Percentiles rank a stretch among this genome's conserved stretches.
Conservation (phyloP, 2,797 vertebrate species). For the Hypotaenidia okinawae region DNA sequence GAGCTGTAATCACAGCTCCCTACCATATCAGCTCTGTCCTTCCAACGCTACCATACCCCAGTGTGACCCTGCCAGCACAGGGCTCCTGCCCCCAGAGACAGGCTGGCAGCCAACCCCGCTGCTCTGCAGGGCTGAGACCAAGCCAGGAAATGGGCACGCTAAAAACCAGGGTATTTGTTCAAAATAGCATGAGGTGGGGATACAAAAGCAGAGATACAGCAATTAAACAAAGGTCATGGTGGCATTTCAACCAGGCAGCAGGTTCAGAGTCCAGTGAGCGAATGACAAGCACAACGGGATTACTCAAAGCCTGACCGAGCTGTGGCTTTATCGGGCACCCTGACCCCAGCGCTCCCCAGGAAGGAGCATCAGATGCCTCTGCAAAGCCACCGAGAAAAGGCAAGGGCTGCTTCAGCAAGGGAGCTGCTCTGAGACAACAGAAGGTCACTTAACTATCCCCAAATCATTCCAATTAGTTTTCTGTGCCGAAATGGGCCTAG, state of each 20-base stretch:
- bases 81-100: background rate
- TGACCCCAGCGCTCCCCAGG: accelerated
- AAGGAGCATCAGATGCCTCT: accelerated
- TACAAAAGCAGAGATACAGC: background rate
- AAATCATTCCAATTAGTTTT: background rate
- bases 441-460: background rate
- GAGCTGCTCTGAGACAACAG: background rate
- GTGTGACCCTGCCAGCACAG: accelerated
- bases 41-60: accelerated
- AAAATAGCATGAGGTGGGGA: background rate
- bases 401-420: background rate
- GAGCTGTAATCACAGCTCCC: background rate
- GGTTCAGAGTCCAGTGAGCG: background rate
- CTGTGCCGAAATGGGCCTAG: background rate
- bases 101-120: background rate
- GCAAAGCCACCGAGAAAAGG: background rate
- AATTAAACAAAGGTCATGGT: background rate
- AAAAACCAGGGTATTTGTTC: background rate
- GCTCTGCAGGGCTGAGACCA: background rate
- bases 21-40: background rate
- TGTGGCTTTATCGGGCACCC: background rate
- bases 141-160: background rate
- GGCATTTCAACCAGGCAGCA: background rate
- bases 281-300: background rate
- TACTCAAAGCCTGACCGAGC: background rate